Base-by-base conservation (phyloP, 2,797 vertebrate species). In the Platyrinchus mystaceus region DNA sequence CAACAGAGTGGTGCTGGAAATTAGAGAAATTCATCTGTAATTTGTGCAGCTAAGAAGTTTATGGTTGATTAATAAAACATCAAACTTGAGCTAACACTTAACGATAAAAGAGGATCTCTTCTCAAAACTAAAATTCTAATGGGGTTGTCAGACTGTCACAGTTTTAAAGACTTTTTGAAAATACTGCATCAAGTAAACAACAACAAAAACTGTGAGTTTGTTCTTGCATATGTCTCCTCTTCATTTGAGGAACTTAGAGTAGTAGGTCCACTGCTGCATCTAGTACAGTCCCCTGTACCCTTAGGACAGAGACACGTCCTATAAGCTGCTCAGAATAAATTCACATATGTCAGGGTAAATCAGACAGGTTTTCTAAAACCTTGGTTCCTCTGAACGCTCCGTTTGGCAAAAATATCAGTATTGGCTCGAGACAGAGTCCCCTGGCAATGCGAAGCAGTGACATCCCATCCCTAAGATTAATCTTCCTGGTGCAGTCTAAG, bases 1-100 rank as follows among this genome's bases (percentile, higher is more conserved):
- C 43, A 92, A 63, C 76, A 95, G 67, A 91, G 83, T 55, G 36
- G 32, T 60, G 30, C 70, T 84, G 60, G 30, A 95, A 93, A 87
- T 93, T 47, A 92, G 62, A 37, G 73, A 95, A 96, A 94, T 91
- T 81, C 8, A 82, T 84, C 66, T 69, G 26, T 69, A 94, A 86
- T 96, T 96, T 94, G 37, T 79, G 82, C 39, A 82, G 47, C 69
- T 82, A 73, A 84, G 79, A 94, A 87, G n/a, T 95, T 91, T 82
- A 90, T 52, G 70, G 36, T n/a, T 86, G 70, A 90, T 86, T 91
- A 91, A 91, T 82, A 79, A 79, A 90, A 88, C 28, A 76, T 41
- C 58, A 88, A 93, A 94, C 24, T 88, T 76, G 37, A 88, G 73
- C 43, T 87, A 96, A 73, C 41, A 59, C 26, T 93, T 94, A 60